phyloP scores from a whole-genome alignment of 2,113 vertebrate genomes.

The Carettochelys insculpta region DNA sequence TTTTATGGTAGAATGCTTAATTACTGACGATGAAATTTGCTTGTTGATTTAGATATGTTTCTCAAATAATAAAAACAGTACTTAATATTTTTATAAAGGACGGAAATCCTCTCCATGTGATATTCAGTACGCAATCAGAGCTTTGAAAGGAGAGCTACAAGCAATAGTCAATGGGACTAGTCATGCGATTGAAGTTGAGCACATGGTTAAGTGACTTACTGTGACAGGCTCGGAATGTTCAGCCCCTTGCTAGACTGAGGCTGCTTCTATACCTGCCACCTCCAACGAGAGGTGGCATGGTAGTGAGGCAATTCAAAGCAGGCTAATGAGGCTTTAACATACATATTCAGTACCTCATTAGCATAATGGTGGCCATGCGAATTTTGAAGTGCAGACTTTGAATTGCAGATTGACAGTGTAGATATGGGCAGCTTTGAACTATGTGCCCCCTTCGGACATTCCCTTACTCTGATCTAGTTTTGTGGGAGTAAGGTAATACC shows the following conservation, averaged over 20 bases:
- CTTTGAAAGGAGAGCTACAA: conserved; percentile 32
- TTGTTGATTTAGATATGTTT: conserved; percentile 29
- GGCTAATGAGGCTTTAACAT: no score
- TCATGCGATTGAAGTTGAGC: background rate
- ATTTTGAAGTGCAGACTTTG: no score
- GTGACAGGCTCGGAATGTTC: background rate
- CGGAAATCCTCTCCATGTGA: conserved; percentile 16
- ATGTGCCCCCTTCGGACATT: no score
- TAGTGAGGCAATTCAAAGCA: no score
- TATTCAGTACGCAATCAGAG: background rate
- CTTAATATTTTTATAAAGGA: conserved; percentile 14
- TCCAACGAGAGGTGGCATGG: no score
- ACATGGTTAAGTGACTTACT: background rate
- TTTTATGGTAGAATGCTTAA: conserved; percentile 23
- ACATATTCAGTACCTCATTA: no score
- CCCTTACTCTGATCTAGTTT: no score
- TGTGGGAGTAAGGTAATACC: no score
- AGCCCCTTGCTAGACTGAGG: background rate
- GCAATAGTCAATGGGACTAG: conserved; percentile 1
- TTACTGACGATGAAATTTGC: conserved; percentile 19
- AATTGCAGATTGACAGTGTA: no score
- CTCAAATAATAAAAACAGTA: conserved; percentile 29
- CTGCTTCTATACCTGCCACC: no score
- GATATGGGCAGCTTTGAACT: no score
- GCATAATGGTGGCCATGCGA: no score